Evolutionary conservation across 2,797 vertebrate genomes (phyloP).

Genomic region (Champsocephalus esox): DNA sequence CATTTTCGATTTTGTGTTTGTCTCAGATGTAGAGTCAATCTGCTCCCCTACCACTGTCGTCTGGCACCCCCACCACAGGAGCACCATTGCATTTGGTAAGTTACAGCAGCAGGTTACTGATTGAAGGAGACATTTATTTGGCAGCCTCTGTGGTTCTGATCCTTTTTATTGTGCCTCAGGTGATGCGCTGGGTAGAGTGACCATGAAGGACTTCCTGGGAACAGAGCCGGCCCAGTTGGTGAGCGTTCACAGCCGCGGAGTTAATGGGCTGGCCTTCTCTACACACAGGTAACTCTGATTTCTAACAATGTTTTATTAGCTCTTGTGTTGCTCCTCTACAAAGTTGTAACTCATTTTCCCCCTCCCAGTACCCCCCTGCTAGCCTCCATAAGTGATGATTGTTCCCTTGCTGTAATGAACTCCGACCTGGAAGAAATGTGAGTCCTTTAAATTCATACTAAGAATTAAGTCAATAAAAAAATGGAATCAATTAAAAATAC

Average conservation of each 20-base stretch:
- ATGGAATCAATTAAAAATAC: too few relatives aligned
- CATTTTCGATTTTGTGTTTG: conserved; percentile 2
- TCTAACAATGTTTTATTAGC: not conserved
- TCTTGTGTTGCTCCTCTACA: not conserved
- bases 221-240: conserved; percentile 76
- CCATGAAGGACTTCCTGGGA: conserved; percentile 88
- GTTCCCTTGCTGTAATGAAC: conserved; percentile 91
- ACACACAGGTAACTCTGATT: conserved; percentile 87
- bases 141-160: not conserved
- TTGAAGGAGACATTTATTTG: not conserved
- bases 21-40: conserved; percentile 82
- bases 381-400: conserved; percentile 95
- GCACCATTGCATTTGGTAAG: conserved; percentile 92
- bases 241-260: conserved; percentile 84
- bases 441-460: conserved; percentile 66
- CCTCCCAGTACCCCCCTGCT: conserved; percentile 85
- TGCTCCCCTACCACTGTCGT: conserved; percentile 87
- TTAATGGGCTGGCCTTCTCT: conserved; percentile 90
- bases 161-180: conserved; percentile 78
- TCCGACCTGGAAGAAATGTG: conserved; percentile 90
- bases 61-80: conserved; percentile 93
- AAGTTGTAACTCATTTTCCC: not conserved
- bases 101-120: not conserved
- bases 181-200: conserved; percentile 91
- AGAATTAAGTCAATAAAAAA: not conserved